Evolutionary conservation across 2,888 invertebrate genomes (phyloP).

Genomic region (Tipula unca): DNA sequence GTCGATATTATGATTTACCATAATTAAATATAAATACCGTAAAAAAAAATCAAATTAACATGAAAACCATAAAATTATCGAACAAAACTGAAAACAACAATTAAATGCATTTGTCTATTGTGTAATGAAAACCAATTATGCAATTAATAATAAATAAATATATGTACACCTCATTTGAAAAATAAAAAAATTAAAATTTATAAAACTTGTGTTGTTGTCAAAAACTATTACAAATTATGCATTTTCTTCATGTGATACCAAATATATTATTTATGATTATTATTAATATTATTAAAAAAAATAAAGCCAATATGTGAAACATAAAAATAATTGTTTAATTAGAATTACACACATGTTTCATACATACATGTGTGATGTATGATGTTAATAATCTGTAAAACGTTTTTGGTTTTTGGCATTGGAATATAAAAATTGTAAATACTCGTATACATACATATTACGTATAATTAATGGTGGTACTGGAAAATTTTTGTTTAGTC

Average conservation of each 20-base stretch:
- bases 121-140: not conserved
- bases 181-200: not conserved
- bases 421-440: too few relatives aligned
- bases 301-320: not conserved
- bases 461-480: too few relatives aligned
- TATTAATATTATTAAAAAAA: not conserved
- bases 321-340: not conserved
- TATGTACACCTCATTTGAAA: not conserved
- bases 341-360: not conserved
- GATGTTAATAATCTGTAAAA: too few relatives aligned
- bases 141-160: not conserved
- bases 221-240: not conserved
- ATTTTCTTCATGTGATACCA: not conserved
- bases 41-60: not conserved
- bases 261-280: not conserved
- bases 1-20: constrained; percentile 8
- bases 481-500: too few relatives aligned
- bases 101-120: constrained; percentile 14
- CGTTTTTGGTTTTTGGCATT: too few relatives aligned
- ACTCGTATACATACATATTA: too few relatives aligned
- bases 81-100: not conserved
- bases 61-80: not conserved
- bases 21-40: not conserved
- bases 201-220: not conserved
- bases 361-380: too few relatives aligned